Conservation (phyloP, 2,113 vertebrate genomes). For the human region GRCh38 chr11:93166001-93166500, state of each 20-base stretch:
- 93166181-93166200: conserved; percentile 29
- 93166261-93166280: conserved; percentile 36
- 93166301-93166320: neutral
- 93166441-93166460: neutral
- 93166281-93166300: neutral
- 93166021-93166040: conserved; percentile 24
- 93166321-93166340: neutral
- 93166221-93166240: neutral
- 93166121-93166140: neutral
- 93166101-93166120: conserved; percentile 3
- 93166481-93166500: neutral
- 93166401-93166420: neutral
- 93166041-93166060: neutral
- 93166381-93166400: neutral
- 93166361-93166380: neutral
- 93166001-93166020: conserved; percentile 86
- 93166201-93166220: neutral
- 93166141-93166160: neutral
- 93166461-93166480: neutral
- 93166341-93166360: neutral
- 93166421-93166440: neutral
- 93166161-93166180: neutral
- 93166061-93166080: neutral
- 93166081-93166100: conserved; percentile 17
- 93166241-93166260: neutral